phyloP scores from a whole-genome alignment of 2,888 invertebrate species.

The Cenopis cana region DNA sequence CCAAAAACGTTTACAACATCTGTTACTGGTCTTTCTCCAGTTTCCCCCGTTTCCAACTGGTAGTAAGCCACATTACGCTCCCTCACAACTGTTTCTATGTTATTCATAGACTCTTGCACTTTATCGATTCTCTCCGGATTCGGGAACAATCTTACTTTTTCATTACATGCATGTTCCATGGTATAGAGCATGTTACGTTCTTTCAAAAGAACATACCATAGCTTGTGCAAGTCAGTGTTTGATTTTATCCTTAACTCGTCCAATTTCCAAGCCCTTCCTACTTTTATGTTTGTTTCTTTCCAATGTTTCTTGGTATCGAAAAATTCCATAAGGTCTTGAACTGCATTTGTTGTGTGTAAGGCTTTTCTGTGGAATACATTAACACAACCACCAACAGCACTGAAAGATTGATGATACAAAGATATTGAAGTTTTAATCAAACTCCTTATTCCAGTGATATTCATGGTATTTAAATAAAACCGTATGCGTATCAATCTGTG shows the following conservation, averaged over 20 bases:
- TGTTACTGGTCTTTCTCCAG: slow-evolving; percentile 90
- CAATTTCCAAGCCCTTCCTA: slow-evolving; percentile 93
- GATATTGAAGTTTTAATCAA: slow-evolving; percentile 27
- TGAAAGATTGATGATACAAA: slow-evolving; percentile 30
- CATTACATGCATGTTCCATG: slow-evolving; percentile 94
- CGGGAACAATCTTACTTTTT: slow-evolving; percentile 89
- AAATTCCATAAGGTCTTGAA: slow-evolving; percentile 91
- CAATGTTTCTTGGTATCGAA: slow-evolving; percentile 95
- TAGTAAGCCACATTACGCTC: slow-evolving; percentile 97
- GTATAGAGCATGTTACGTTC: slow-evolving; percentile 98
- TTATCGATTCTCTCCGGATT: slow-evolving; percentile 97
- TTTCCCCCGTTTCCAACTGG: slow-evolving; percentile 94
- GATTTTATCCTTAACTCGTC: slow-evolving; percentile 98
- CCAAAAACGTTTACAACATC: slow-evolving; percentile 86
- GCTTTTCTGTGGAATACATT: slow-evolving; percentile 49
- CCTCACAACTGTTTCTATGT: slow-evolving; percentile 94
- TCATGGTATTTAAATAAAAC: slow-evolving; percentile 21
- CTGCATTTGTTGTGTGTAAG: slow-evolving; percentile 71
- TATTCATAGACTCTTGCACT: slow-evolving; percentile 97
- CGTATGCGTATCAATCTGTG: neutral
- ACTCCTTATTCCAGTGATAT: slow-evolving; percentile 28
- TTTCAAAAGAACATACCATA: slow-evolving; percentile 96
- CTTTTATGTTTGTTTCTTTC: slow-evolving; percentile 89
- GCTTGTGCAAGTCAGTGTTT: slow-evolving; percentile 97
- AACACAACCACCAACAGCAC: slow-evolving; percentile 34